Evolutionary conservation across 1,140 invertebrate species (phyloP).

Genomic region (Ceratitis capitata): DNA sequence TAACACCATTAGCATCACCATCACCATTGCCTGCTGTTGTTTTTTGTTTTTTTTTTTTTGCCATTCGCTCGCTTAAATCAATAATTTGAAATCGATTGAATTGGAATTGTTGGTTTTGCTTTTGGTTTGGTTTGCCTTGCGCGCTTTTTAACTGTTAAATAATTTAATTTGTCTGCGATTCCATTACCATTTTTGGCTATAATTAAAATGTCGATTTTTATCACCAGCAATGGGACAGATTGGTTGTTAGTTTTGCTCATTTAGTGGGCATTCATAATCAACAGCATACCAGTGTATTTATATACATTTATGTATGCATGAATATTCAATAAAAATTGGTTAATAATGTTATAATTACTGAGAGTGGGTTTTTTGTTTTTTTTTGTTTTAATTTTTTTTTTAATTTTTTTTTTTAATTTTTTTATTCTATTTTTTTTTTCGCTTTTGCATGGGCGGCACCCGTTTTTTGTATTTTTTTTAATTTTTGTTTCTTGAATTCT

Average conservation of each 20-base stretch:
- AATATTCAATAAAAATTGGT: constrained; percentile 17
- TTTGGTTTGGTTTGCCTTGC: not conserved
- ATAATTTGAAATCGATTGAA: not conserved
- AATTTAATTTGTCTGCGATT: not conserved
- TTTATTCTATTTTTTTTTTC: not conserved
- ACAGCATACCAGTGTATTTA: too few species aligned
- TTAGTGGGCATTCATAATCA: not conserved
- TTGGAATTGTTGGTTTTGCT: not conserved
- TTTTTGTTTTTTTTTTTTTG: not conserved
- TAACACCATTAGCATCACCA: not conserved
- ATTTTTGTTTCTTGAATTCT: not conserved
- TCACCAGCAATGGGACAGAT: not conserved
- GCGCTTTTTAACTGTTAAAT: constrained; percentile 7
- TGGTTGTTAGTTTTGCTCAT: constrained; percentile 31
- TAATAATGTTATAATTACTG: constrained; percentile 7
- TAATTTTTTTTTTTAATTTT: not conserved
- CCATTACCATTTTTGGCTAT: constrained; percentile 1
- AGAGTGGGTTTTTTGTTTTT: not conserved
- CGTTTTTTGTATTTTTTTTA: not conserved
- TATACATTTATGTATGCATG: too few species aligned
- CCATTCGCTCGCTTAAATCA: not conserved
- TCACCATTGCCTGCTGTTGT: not conserved
- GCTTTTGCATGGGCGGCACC: not conserved
- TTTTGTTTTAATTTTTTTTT: not conserved
- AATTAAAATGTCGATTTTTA: constrained; percentile 37